A percentile compares a stretch with the other conserved stretches of the same genome.
These are phyloP conservation scores for Machimus rusticus DNA, from an alignment of 2,888 invertebrate genomes.

Conservation along the genomic window DNA sequence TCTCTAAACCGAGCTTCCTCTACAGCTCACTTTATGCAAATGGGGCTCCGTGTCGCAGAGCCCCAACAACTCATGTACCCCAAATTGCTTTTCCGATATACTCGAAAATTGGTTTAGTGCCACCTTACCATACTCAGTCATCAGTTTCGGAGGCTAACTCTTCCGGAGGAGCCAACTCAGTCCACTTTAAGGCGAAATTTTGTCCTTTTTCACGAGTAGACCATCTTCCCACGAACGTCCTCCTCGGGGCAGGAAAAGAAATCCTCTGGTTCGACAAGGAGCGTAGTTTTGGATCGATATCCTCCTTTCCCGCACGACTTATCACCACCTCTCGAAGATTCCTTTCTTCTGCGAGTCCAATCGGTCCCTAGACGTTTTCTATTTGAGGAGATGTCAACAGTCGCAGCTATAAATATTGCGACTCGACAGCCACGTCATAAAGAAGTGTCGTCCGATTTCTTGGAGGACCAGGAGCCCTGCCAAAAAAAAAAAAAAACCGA, in stretches of 20 bases:
- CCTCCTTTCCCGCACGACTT: not conserved
- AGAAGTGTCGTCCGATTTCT: conserved; percentile 20
- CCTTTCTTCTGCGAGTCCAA: not conserved
- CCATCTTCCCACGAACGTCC: not conserved
- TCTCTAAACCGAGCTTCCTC: not conserved
- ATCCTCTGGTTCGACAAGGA: not conserved
- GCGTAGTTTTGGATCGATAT: not conserved
- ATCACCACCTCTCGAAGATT: not conserved
- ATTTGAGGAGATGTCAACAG: conserved; percentile 23
- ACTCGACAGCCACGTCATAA: not conserved
- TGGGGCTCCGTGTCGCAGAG: not conserved
- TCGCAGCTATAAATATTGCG: conserved; percentile 22
- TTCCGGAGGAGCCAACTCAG: not conserved
- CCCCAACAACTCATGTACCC: not conserved
- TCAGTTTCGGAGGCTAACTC: not conserved
- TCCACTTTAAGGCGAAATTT: not conserved
- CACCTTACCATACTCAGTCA: not conserved
- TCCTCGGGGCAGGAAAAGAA: not conserved
- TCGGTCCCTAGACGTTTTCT: conserved; percentile 17
- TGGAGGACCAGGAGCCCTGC: not conserved
- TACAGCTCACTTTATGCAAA: not conserved
- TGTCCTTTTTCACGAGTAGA: not conserved
- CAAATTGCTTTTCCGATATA: conserved; percentile 25
- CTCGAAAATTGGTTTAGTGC: conserved; percentile 16
- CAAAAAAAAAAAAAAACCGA: not conserved